phyloP scores from a whole-genome alignment of 2,888 invertebrate species.

The Amblyjoppa proteus region DNA sequence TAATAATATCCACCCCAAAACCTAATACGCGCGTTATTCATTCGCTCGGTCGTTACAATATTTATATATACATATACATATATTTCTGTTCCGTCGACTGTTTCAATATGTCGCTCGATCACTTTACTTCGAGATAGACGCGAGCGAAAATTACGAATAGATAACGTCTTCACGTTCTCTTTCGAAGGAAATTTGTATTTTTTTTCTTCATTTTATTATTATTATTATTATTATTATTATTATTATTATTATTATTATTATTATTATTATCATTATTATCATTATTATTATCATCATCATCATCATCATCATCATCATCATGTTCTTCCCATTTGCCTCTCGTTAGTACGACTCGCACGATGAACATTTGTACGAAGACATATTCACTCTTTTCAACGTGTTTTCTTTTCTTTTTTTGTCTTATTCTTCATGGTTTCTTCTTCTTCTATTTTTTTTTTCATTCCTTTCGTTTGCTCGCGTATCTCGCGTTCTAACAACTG shows the following conservation, averaged over 20 bases:
- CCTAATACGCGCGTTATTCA: too few relatives aligned
- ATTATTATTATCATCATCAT: too few relatives aligned
- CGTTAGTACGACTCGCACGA: conserved; percentile 8
- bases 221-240: neutral
- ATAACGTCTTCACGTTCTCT: neutral
- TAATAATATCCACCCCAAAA: too few relatives aligned
- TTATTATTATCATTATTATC: too few relatives aligned
- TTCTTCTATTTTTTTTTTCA: conserved; percentile 32
- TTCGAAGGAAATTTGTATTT: neutral
- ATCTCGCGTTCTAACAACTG: conserved; percentile 52
- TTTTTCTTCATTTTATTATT: neutral
- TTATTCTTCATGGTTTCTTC: conserved; percentile 16
- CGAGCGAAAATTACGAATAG: neutral
- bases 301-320: neutral
- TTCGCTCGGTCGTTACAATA: too few relatives aligned
- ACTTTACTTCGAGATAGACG: neutral
- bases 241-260: too few relatives aligned
- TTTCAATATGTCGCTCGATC: neutral
- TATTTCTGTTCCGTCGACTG: neutral
- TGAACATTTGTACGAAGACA: conserved; percentile 31
- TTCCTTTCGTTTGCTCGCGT: conserved; percentile 50
- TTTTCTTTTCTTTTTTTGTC: conserved; percentile 29
- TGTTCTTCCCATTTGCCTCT: neutral
- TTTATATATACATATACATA: too few relatives aligned
- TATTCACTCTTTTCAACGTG: conserved; percentile 28